These are phyloP conservation scores for Sparidentex hasta DNA, from an alignment of 2,797 vertebrate genomes.

Conservation along the genomic window DNA sequence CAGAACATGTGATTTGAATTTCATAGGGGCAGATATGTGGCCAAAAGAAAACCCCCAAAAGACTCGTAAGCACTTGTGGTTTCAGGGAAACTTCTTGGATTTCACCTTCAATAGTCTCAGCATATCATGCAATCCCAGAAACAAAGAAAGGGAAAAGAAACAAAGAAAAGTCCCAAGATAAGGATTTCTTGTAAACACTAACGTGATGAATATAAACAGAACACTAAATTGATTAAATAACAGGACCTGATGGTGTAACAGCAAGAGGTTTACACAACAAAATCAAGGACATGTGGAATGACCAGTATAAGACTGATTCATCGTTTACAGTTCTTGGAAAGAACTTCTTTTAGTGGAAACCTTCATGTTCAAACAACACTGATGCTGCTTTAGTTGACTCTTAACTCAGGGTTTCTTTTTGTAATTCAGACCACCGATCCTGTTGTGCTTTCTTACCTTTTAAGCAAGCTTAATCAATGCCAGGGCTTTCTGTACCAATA, in stretches of 20 bases:
- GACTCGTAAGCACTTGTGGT: not conserved
- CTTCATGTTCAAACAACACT: too few relatives aligned
- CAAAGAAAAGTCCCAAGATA: conserved; percentile 29
- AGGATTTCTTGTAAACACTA: not conserved
- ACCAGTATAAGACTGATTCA: not conserved
- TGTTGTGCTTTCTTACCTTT: too few relatives aligned
- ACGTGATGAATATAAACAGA: not conserved
- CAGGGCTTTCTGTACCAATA: too few relatives aligned
- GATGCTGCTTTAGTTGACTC: too few relatives aligned
- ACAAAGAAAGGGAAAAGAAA: conserved; percentile 29
- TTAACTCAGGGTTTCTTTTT: too few relatives aligned
- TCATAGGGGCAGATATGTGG: not conserved
- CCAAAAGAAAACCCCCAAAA: not conserved
- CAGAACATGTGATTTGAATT: conserved; percentile 15
- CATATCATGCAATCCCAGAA: conserved; percentile 11
- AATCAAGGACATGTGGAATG: not conserved
- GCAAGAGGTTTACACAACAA: not conserved
- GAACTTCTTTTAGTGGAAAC: not conserved
- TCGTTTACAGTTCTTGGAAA: not conserved
- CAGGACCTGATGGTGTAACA: not conserved
- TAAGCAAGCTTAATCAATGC: too few relatives aligned
- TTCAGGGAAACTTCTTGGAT: conserved; percentile 27
- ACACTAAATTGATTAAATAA: conserved; percentile 4
- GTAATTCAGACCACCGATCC: too few relatives aligned
- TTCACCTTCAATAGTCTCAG: conserved; percentile 4